phyloP scores from a whole-genome alignment of 2,113 vertebrate species.

The Polypterus bichir region DNA sequence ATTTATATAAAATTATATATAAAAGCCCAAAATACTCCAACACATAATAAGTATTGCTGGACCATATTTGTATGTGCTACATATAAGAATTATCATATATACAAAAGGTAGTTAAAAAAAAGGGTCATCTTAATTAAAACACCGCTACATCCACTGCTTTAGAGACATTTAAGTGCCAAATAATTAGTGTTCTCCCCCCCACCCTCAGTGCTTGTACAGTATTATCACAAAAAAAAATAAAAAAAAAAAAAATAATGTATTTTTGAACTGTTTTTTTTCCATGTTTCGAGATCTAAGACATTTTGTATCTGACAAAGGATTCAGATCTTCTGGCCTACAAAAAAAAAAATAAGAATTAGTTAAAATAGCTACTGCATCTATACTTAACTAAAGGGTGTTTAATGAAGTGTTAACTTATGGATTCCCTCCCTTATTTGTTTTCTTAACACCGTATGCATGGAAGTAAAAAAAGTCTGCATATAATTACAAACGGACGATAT shows the following conservation, averaged over 20 bases:
- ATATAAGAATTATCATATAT: constrained; percentile 78
- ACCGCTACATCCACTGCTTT: constrained; percentile 95
- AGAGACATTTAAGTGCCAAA: constrained; percentile 86
- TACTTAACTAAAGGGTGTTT: too few relatives aligned
- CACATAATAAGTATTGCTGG: too few relatives aligned
- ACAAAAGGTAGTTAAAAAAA: constrained; percentile 90
- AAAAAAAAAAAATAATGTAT: constrained; percentile 71
- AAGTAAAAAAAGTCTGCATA: too few relatives aligned
- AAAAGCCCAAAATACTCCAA: constrained; percentile 28
- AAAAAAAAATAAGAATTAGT: constrained; percentile 18
- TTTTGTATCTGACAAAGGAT: constrained; percentile 48
- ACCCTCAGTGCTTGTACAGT: constrained; percentile 80
- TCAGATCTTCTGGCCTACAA: constrained; percentile 52
- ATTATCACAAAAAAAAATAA: constrained; percentile 60
- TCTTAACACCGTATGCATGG: too few relatives aligned
- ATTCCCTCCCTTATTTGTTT: too few relatives aligned
- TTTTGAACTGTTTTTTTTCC: constrained; percentile 55
- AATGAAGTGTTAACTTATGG: too few relatives aligned
- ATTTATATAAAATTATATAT: constrained; percentile 37
- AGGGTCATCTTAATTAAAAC: constrained; percentile 89
- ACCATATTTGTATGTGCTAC: constrained; percentile 78
- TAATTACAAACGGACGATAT: too few relatives aligned
- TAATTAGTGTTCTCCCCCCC: constrained; percentile 77
- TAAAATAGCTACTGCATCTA: too few relatives aligned
- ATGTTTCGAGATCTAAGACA: constrained; percentile 47